Evolutionary conservation across 2,113 vertebrate genomes (phyloP), one percentile per base, ranked within the genome.

Genomic region (Uropsilus gracilis): DNA sequence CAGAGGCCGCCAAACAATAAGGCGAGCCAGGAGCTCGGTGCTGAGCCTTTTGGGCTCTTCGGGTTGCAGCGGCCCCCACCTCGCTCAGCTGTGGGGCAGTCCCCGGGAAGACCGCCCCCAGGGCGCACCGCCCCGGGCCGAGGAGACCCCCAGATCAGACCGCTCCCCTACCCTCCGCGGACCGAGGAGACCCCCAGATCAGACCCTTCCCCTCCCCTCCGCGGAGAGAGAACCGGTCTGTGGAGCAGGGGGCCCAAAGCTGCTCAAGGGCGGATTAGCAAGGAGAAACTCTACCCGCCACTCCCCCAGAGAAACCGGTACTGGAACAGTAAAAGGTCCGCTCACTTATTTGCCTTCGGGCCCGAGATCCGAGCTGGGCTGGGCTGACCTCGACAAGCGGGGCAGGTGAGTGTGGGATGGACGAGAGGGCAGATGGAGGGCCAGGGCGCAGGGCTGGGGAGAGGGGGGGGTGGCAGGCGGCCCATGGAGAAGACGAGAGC

Each of bases 1-100:
- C 86, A 86, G 89, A 71, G 78, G 78, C 68, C 72, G 44, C 66
- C 42, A 11, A 95, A 97, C 95, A 95, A 97, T 88, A 59, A 68
- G 55, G 69, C 53, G 42, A 53, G 76, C 68, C 46, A 55, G 72
- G 68, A n/a, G 55, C 66, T 55, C 71, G 57, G 12, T 53, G 18
- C 50, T 1, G 7, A 17, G 89, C 44, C 53, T 1, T 68, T 28
- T 5, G 61, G 48, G 82, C 18, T 69, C 10, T 4, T 22, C 20
- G 6, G 50, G 10, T 24, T 18, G 6, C 0, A 30, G 32, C n/a
- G n/a, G n/a, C 42, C 68, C 44, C 34, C 57, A 18, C 24, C 61
- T 5, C 44, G 14, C 32, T 42, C 48, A 24, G 32, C 16, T 37
- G 8, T 42, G 2, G 44, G 6, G 3, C 20, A 14, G 39, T 8